A percentile compares a stretch with the other conserved stretches of the same genome.
Conservation (phyloP, 2,888 invertebrate genomes). For the Cepaea hortensis region DNA sequence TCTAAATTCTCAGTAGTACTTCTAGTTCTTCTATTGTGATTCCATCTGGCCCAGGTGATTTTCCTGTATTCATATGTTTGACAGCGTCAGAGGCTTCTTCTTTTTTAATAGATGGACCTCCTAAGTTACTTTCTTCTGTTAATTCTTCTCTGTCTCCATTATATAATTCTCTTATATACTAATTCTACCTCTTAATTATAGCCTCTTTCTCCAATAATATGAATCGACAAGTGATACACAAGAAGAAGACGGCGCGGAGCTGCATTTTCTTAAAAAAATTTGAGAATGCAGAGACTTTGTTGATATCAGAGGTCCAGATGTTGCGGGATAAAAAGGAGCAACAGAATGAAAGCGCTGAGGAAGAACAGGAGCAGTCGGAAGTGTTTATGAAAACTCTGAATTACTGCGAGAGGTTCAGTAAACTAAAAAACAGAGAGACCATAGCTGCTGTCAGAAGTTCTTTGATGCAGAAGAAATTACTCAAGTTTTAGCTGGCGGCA, state of each 20-base stretch:
- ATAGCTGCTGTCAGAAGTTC: conserved; percentile 95
- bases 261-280: conserved; percentile 99
- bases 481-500: conserved; percentile 98
- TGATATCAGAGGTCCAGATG: conserved; percentile 90
- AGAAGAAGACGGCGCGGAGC: conserved; percentile 97
- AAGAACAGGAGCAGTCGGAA: conserved; percentile 95
- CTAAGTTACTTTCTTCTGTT: no score
- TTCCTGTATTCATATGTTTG: no score
- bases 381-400: conserved; percentile 98
- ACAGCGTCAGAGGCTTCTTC: no score
- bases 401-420: conserved; percentile 94
- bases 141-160: no score
- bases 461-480: conserved; percentile 89
- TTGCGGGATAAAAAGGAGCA: conserved; percentile 96
- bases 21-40: no score
- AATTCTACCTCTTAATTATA: no score
- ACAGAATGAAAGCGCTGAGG: conserved; percentile 98
- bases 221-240: conserved; percentile 80
- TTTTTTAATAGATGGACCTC: no score
- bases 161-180: no score
- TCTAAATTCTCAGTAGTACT: no score
- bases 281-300: conserved; percentile 96
- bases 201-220: no score
- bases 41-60: no score
- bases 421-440: conserved; percentile 97